These are phyloP conservation scores for Stenotaenia linearis DNA, from an alignment of 2,888 invertebrate species.

Conservation along the genomic window DNA sequence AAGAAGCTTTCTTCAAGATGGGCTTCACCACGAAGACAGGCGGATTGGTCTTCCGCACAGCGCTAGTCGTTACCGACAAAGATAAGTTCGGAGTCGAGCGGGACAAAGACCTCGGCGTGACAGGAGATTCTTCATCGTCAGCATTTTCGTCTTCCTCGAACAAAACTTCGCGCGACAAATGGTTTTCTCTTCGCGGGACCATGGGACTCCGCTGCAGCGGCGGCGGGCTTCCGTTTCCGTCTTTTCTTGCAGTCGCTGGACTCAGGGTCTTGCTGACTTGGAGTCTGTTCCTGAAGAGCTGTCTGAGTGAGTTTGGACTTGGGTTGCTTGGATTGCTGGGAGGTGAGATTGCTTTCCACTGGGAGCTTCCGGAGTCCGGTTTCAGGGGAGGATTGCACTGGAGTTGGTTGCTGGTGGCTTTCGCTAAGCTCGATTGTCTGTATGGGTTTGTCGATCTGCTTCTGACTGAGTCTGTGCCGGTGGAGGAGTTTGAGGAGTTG, in stretches of 20 bases:
- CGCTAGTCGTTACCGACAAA: background rate
- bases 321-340: no score
- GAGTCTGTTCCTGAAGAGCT: background rate
- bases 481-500: background rate
- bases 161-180: background rate
- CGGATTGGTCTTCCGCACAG: background rate
- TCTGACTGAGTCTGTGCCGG: background rate
- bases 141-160: slow-evolving; percentile 27
- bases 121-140: slow-evolving; percentile 17
- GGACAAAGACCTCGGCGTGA: background rate
- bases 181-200: background rate
- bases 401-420: slow-evolving; percentile 22
- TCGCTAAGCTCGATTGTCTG: slow-evolving; percentile 19
- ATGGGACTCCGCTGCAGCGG: background rate
- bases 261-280: background rate
- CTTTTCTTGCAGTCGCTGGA: background rate
- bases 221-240: background rate
- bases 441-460: background rate
- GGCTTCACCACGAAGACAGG: slow-evolving; percentile 48
- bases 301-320: background rate
- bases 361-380: background rate
- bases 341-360: background rate
- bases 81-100: slow-evolving; percentile 1
- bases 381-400: background rate
- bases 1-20: slow-evolving; percentile 53